phyloP scores from a whole-genome alignment of 2,113 vertebrate genomes.

The Indicator indicator region DNA sequence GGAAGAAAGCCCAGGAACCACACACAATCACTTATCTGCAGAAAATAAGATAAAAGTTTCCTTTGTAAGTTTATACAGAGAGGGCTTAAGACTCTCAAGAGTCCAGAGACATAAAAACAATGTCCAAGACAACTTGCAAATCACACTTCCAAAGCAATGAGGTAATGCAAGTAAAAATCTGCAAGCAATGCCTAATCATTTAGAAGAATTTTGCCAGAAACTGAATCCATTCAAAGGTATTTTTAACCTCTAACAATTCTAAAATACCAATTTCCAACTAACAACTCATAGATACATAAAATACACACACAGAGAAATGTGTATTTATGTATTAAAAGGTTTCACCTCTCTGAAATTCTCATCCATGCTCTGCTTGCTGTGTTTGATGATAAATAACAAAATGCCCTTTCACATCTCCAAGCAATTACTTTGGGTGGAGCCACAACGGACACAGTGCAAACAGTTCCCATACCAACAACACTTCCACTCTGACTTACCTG shows the following conservation, averaged over 20 bases:
- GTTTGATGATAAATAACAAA: not conserved
- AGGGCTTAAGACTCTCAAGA: not conserved
- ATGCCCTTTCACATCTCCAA: not conserved
- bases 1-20: not conserved
- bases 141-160: not conserved
- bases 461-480: not conserved
- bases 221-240: not conserved
- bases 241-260: not conserved
- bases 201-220: not conserved
- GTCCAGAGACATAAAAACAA: not conserved
- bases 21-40: not conserved
- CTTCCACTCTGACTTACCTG: constrained; percentile 79
- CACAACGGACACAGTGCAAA: not conserved
- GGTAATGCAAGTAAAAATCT: not conserved
- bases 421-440: not conserved
- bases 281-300: no score
- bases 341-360: not conserved
- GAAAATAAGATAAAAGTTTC: not conserved
- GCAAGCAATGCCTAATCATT: not conserved
- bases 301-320: no score
- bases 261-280: not conserved
- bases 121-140: not conserved
- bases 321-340: not conserved
- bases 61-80: not conserved
- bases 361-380: not conserved